Evolutionary conservation across 2,888 invertebrate genomes (phyloP), one percentile per base, ranked within the genome.

Genomic region (Torymus aiolomorphi): DNA sequence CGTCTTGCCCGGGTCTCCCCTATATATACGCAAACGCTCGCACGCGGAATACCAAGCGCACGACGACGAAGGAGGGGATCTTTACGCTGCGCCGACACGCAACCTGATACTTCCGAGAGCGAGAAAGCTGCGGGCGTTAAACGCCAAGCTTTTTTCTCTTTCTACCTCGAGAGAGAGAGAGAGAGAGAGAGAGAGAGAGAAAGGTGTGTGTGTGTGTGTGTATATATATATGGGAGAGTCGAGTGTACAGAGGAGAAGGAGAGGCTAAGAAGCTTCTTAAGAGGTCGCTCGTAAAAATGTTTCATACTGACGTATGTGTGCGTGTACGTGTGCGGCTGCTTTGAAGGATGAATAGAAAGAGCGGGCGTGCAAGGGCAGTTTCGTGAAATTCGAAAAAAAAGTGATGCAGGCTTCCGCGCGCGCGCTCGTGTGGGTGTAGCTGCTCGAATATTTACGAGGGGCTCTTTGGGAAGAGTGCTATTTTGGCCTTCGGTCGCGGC

Each of bases 51-150:
- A 69, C 69, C 8, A 62, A 24, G 72, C 31, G 16, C 66, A 16
- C n/a, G 71, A 18, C 31, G 31, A 31, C 31, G 31, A 31, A n/a
- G 52, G 31, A 52, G 52, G 20, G 63, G 56, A 56, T 63, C 62
- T 57, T 71, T 71, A n/a, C 61, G 42, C 63, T 63, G n/a, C 24
- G 42, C 56, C 56, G 56, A 42, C 63, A 42, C 16, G 76, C 69
- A 69, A 76, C 70, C 18, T 62, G 70, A 76, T 76, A 76, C 62
- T 76, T 76, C 70, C 69, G 62, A 31, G 31, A 31, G 31, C 3
- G 31, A 31, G 18, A 31, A 18, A 11, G 61, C 70, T 56, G 56
- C 66, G 52, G 51, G 66, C 62, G 76, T 70, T 70, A 70, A 69
- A 76, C 31, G 62, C 61, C 31, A 18, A 31, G 24, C n/a, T 65